Conservation (phyloP, 2,797 vertebrate species). For the Urocyon cinereoargenteus region DNA sequence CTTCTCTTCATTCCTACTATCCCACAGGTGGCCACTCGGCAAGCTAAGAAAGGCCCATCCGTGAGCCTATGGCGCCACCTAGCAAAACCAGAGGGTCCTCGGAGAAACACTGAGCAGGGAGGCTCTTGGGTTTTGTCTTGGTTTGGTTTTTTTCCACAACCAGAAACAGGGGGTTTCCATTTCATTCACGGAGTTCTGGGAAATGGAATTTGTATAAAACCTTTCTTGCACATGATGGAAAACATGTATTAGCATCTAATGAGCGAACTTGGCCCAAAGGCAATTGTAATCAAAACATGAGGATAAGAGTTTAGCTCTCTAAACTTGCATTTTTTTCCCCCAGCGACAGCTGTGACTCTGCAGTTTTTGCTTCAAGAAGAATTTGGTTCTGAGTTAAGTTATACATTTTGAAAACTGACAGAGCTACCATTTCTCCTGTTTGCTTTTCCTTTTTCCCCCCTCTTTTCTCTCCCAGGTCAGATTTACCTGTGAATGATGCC, state of each 20-base stretch:
- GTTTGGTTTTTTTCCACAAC: constrained; percentile 45
- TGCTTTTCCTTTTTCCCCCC: background rate
- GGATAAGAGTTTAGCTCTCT: background rate
- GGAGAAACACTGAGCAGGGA: background rate
- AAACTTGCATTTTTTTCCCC: background rate
- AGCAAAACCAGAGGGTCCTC: constrained; percentile 57
- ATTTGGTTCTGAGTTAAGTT: background rate
- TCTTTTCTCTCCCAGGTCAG: background rate
- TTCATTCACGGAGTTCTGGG: constrained; percentile 80
- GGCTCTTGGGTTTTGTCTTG: background rate
- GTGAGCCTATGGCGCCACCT: constrained; percentile 84
- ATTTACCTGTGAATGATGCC: background rate
- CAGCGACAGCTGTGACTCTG: background rate
- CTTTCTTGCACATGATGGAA: constrained; percentile 64
- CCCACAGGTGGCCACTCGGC: fast-evolving
- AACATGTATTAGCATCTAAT: constrained; percentile 70
- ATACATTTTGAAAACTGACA: background rate
- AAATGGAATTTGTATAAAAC: constrained; percentile 75
- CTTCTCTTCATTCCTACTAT: background rate
- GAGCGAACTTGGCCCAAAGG: constrained; percentile 55
- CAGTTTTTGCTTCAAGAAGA: constrained; percentile 34
- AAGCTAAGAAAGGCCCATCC: fast-evolving
- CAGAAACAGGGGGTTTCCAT: constrained; percentile 80
- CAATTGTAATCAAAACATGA: constrained; percentile 24
- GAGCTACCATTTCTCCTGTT: background rate